phyloP scores from a whole-genome alignment of 1,140 invertebrate species.

The Meteorus sp. region DNA sequence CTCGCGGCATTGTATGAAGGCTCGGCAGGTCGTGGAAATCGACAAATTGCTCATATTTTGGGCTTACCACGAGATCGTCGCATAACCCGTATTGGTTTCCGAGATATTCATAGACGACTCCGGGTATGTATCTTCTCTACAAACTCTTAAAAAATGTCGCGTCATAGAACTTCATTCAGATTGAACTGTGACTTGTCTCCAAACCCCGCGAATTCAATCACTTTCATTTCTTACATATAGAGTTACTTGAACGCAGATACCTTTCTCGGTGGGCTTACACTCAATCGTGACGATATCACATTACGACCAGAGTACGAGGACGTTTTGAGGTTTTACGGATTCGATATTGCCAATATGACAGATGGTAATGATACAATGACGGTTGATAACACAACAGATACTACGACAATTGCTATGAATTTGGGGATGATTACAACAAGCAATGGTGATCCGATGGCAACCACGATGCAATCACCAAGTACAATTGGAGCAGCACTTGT shows the following conservation, averaged over 20 bases:
- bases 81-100: constrained; percentile 72
- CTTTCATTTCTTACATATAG: constrained; percentile 51
- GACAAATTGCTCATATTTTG: constrained; percentile 69
- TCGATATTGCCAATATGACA: constrained; percentile 58
- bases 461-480: neutral
- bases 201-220: no score
- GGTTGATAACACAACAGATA: neutral
- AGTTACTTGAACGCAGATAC: constrained; percentile 81
- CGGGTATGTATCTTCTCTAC: constrained; percentile 66
- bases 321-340: constrained; percentile 76
- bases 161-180: no score
- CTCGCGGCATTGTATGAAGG: constrained; percentile 77
- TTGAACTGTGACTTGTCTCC: no score
- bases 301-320: constrained; percentile 70
- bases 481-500: neutral
- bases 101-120: constrained; percentile 76
- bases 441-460: no score
- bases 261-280: constrained; percentile 74
- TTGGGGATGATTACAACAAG: constrained; percentile 1
- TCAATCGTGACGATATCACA: constrained; percentile 75
- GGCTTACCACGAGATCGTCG: constrained; percentile 70
- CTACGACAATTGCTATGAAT: constrained; percentile 24
- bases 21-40: constrained; percentile 66
- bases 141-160: no score
- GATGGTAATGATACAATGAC: constrained; percentile 12